phyloP scores from a whole-genome alignment of 2,113 vertebrate species.

The Abramis brama region DNA sequence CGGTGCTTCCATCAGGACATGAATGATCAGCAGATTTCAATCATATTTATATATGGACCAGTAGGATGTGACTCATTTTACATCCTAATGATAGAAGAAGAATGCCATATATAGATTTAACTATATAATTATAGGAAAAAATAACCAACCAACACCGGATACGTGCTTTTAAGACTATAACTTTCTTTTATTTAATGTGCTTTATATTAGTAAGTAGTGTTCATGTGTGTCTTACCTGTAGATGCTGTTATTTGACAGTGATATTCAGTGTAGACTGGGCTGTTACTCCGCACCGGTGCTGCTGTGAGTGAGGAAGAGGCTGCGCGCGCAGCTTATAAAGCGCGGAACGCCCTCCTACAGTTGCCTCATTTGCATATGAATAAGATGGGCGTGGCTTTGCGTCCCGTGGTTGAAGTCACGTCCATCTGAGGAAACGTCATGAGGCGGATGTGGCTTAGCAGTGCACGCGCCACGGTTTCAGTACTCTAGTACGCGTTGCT shows the following conservation, averaged over 20 bases:
- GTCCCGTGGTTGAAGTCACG: conserved; percentile 68
- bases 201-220: neutral
- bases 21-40: neutral
- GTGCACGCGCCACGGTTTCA: neutral
- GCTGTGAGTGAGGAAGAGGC: conserved; percentile 16
- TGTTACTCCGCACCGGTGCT: conserved; percentile 59
- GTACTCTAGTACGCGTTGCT: neutral
- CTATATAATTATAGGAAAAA: neutral
- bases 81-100: neutral
- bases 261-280: neutral
- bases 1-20: neutral
- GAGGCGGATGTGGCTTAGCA: neutral
- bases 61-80: neutral
- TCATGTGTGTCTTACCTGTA: conserved; percentile 22
- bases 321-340: conserved; percentile 62
- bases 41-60: neutral
- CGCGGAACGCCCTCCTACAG: neutral
- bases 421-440: conserved; percentile 47
- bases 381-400: neutral
- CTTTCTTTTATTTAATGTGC: neutral
- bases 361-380: neutral
- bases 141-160: too few relatives aligned
- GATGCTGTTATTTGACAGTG: neutral
- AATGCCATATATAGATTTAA: neutral
- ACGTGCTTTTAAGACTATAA: neutral